These are phyloP conservation scores for Aphelinus atriplicis DNA, from an alignment of 1,140 invertebrate species.

Conservation along the genomic window DNA sequence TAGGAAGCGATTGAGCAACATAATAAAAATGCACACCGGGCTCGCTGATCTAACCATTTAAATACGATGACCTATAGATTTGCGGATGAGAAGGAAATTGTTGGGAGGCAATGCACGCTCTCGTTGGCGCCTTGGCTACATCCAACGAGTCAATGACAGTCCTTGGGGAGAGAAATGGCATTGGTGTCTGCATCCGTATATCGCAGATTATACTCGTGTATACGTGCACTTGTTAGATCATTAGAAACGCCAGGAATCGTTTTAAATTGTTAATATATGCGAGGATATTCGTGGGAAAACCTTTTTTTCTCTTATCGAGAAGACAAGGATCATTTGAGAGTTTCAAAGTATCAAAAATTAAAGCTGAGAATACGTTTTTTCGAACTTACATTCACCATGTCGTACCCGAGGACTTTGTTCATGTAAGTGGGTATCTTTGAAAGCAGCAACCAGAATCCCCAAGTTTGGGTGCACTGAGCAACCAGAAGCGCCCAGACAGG, in stretches of 20 bases:
- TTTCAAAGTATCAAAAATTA: too few species aligned
- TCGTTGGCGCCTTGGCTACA: not conserved
- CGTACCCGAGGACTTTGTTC: constrained; percentile 80
- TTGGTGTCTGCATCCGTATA: too few species aligned
- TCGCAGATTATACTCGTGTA: too few species aligned
- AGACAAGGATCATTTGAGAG: too few species aligned
- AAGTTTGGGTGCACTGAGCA: constrained; percentile 85
- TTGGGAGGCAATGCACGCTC: constrained; percentile 11
- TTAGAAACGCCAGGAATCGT: too few species aligned
- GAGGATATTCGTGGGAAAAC: too few species aligned
- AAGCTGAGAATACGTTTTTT: not conserved
- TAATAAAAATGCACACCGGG: constrained; percentile 3
- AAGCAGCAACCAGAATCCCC: constrained; percentile 93
- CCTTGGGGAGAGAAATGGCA: too few species aligned
- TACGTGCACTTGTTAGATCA: too few species aligned
- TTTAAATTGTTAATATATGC: too few species aligned
- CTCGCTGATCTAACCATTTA: not conserved
- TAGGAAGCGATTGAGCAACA: not conserved
- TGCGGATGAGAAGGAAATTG: not conserved
- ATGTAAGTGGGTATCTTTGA: constrained; percentile 93
- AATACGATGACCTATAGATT: not conserved
- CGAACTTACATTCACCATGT: constrained; percentile 75
- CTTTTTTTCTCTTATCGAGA: too few species aligned
- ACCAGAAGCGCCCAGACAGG: constrained; percentile 86
- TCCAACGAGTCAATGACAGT: too few species aligned